These are phyloP conservation scores for Columbina picui DNA, from an alignment of 2,113 vertebrate species.

Conservation along the genomic window DNA sequence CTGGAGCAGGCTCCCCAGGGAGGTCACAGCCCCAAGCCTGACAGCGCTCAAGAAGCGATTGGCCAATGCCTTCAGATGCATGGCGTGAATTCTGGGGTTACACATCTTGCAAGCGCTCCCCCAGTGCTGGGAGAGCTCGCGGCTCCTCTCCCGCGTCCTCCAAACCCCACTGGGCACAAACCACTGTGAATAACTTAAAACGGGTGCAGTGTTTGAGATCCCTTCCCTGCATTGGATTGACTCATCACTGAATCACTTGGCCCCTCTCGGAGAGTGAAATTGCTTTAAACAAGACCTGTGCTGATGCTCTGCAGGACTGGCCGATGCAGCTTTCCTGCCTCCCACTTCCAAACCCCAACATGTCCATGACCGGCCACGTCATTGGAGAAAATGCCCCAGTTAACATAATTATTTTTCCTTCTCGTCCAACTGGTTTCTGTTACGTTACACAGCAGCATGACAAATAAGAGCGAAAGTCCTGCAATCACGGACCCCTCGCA, in stretches of 20 bases:
- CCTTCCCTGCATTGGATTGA: background rate
- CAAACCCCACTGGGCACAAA: background rate
- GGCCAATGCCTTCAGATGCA: too few relatives aligned
- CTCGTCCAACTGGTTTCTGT: background rate
- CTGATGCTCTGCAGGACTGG: background rate
- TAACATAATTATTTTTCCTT: background rate
- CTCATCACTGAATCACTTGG: conserved; percentile 41
- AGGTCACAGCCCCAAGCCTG: too few relatives aligned
- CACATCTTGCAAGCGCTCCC: too few relatives aligned
- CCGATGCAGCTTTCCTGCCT: background rate
- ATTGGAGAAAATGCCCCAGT: background rate
- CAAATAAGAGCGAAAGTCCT: conserved; percentile 7
- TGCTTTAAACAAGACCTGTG: background rate
- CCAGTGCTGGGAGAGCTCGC: background rate
- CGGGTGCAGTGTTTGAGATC: background rate
- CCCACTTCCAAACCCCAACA: background rate
- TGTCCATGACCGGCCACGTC: background rate
- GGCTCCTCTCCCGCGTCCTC: background rate
- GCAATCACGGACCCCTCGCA: background rate
- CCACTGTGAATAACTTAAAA: background rate
- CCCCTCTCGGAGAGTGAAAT: background rate
- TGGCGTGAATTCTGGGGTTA: too few relatives aligned
- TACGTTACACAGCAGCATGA: background rate
- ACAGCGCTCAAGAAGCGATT: too few relatives aligned
- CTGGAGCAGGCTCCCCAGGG: too few relatives aligned